Base-by-base conservation (phyloP, 2,113 vertebrate species). In the Scatophagus argus region DNA sequence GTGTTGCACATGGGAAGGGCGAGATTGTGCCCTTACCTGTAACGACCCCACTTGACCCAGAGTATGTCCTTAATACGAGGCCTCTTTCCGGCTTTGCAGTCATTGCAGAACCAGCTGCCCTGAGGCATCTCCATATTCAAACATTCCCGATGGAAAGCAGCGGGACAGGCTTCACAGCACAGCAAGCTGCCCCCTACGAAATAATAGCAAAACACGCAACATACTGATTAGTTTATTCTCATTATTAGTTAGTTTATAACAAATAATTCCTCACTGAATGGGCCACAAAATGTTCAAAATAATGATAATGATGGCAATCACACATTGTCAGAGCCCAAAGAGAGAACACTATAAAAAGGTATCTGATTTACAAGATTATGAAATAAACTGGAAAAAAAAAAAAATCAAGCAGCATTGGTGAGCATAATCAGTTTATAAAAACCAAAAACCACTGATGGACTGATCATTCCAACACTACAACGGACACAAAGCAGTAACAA, bases 81-180 rank as follows among this genome's bases (percentile, higher is more conserved):
- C 77, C 96, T 98, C 95, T 98, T 99, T 79, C 98, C 98, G 62
- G 98, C 96, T 85, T 97, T 98, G 90, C 98, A 99, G 86, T 99
- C 98, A 14, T 99, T 99, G 90, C 98, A 99, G 90, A 97, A 99
- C 98, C 98, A 99, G 90, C 95, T 99, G 74, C 97, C 98, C 89
- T 98, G 96, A 29, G 98, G 98, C 95, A 99, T 99, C 74, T 99
- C 97, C 47, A 99, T 99, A 84, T 96, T 99, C 88, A 99, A 94
- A 95, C 98, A 99, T 89, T 99, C 98, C 54, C 94, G 96, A 90
- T 99, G 98, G 93, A 99, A 99, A 0, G 98, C 98, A 88, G 98
- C 98, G 23, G 98, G 98, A 90, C 98, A 99, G 19, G 98, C 96
- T 88, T 99, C 98, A 58, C 98, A 99, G 94, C 98, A 99, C 78